Base-by-base conservation (phyloP, 2,797 vertebrate genomes). In the Heteromormyrus szaboi region DNA sequence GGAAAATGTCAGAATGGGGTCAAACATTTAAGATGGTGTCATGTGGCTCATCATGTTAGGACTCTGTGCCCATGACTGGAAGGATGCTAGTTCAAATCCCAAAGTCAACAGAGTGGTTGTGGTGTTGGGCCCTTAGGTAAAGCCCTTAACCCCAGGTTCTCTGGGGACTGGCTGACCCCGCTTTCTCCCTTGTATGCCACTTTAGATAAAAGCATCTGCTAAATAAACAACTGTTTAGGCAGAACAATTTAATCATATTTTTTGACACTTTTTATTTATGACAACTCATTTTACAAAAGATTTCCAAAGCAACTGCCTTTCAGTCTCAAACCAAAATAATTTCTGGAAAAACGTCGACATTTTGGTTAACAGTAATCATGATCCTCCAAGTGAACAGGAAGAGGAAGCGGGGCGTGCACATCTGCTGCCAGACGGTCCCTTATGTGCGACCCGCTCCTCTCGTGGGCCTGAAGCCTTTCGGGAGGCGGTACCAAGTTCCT, bases 321-420 rank as follows among this genome's bases (percentile, higher is more conserved):
- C 46, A 85, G 44, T 85, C 81, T 83, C 11, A 4, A n/a, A 83
- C 46, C n/a, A 19, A 51, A 85, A 50, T 46, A 29, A 12, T 29
- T 11, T 85, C 44, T 25, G 48, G 81, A 44, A 85, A 85, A 51
- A 25, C 48, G 2, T 29, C 9, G 4, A 29, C 44, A 4, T 85
- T 46, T 9, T 6, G 44, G 81, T 85, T 46, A 85, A 51, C 81
- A 85, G 48, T 85, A 85, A 85, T 85, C 81, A 12, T 85, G 81
- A 25, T 85, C 81, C 48, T 29, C 1, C 48, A 85, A n/a, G 46
- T 85, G 81, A 29, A 1, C 7, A 46, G 81, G 81, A 14, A 51
- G 81, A 29, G 81, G 44, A 51, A 46, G 46, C 0, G n/a, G n/a
- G 4, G 19, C 22, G 1, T 48, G 22, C 9, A 85, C 12, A 2